Evolutionary conservation across 2,797 vertebrate species (phyloP).

Genomic region (Cephalopachus bancanus): DNA sequence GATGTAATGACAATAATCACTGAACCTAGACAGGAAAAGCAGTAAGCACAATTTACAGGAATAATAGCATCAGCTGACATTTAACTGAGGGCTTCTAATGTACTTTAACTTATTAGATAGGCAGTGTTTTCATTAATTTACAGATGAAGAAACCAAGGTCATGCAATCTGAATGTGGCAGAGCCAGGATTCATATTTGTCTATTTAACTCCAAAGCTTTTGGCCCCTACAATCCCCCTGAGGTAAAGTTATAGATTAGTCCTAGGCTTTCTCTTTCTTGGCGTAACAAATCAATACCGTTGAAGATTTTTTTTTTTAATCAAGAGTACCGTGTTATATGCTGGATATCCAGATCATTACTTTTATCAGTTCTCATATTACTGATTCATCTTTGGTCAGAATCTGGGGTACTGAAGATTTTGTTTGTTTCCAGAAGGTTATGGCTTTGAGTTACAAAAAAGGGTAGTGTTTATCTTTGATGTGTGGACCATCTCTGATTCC

Average conservation of each 20-base stretch:
- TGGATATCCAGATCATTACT: background rate
- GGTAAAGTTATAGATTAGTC: background rate
- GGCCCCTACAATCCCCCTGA: background rate
- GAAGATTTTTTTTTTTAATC: background rate
- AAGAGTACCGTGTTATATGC: background rate
- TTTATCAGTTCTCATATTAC: background rate
- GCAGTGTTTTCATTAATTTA: background rate
- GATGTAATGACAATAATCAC: background rate
- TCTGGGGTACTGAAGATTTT: background rate
- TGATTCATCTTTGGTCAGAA: background rate
- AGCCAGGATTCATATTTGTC: background rate
- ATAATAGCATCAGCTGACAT: background rate
- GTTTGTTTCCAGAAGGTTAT: background rate
- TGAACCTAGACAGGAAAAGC: background rate
- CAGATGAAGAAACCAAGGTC: background rate
- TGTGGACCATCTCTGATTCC: background rate
- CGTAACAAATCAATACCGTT: background rate
- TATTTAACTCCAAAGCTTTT: background rate
- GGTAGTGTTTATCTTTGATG: background rate
- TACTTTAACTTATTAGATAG: background rate
- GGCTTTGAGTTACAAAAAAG: background rate
- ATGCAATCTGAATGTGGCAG: background rate
- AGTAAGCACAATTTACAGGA: background rate
- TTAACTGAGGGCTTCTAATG: background rate
- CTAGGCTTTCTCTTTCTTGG: background rate